Evolutionary conservation across 2,888 invertebrate genomes (phyloP), one percentile per base, ranked within the genome.

Genomic region (Dynastes tityus): DNA sequence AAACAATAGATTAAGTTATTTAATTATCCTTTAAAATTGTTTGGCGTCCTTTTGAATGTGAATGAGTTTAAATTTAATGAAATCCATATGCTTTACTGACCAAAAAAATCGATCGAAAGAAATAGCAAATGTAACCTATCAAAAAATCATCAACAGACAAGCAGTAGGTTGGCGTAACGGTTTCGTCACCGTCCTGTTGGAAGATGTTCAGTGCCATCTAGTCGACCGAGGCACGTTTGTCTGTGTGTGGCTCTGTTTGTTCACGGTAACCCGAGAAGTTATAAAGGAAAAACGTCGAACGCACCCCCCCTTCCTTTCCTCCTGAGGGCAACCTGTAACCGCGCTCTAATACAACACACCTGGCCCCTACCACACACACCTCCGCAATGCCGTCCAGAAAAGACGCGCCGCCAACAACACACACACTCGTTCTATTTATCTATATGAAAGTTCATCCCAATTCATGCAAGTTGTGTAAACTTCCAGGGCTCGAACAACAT

Each of bases 241-340:
- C 79, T 80, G 83, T 83, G 83, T 82, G 83, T 83, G 83, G 82
- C 79, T 79, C 45, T 80, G 81, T 83, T 82, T 83, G 81, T 80
- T 82, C 80, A 81, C 81, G 79, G 83, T 83, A 83, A 83, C 82
- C 77, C 68, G 82, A 83, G 82, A 82, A 78, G 76, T 77, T 80
- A 77, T 70, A 76, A 78, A 78, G 78, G 77, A 77, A 73, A 58
- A 73, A 73, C 55, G 58, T 45, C 55, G 76, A 58, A 70, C 64
- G 76, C 64, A 61, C 71, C 73, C 64, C 80, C 79, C 74, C 76
- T 45, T 65, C 16, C 16, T 16, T 16, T 16, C 16, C 16, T 16
- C 16, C 16, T 74, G 80, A 80, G 79, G 79, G 76, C 79, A 78
- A 73, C 73, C 73, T 73, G 73, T 73, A 73, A 73, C 73, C 73